Evolutionary conservation across 2,888 invertebrate genomes (phyloP).

Genomic region (Aphodius granarius): DNA sequence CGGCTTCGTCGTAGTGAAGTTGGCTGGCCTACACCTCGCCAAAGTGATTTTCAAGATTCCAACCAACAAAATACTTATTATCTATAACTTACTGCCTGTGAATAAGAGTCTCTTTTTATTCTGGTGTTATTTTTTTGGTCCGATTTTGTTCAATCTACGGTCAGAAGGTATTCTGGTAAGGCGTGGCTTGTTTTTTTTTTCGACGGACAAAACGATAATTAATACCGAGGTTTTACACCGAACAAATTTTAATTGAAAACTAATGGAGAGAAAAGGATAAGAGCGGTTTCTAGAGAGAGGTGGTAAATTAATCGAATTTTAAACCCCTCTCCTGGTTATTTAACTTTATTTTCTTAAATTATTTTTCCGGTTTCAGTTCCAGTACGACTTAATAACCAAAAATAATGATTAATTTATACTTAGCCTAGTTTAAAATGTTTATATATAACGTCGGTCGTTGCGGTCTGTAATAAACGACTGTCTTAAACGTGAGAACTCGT

Average conservation of each 20-base stretch:
- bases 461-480: conserved; percentile 19
- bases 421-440: background rate
- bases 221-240: background rate
- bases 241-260: background rate
- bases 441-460: background rate
- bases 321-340: background rate
- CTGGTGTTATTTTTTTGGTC: background rate
- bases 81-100: background rate
- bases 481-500: conserved; percentile 29
- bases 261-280: background rate
- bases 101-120: background rate
- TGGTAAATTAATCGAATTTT: background rate
- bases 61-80: background rate
- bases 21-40: background rate
- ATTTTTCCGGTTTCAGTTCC: no score
- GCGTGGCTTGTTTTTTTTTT: background rate
- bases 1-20: no score
- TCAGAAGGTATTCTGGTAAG: background rate
- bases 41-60: background rate
- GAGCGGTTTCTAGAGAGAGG: background rate
- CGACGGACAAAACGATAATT: background rate
- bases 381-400: no score
- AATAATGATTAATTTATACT: background rate
- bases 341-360: background rate
- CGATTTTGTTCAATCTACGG: background rate